Evolutionary conservation across 2,888 invertebrate species (phyloP).

Genomic region (Lingula anatina): DNA sequence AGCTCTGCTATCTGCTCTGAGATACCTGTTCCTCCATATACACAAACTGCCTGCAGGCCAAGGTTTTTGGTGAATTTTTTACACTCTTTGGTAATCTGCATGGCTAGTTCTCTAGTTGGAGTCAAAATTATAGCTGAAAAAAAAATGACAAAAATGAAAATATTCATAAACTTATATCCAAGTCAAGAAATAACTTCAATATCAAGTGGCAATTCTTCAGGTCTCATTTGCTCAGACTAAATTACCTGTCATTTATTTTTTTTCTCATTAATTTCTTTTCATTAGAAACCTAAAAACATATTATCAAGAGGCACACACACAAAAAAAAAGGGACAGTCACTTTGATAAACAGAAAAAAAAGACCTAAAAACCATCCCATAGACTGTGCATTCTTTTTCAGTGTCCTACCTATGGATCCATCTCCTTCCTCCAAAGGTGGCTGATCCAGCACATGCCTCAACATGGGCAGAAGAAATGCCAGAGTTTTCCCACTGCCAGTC

Average conservation of each 20-base stretch:
- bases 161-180: no score
- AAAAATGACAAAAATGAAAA: not conserved
- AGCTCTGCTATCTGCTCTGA: conserved; percentile 94
- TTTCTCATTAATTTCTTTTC: not conserved
- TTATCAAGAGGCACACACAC: no score
- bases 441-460: conserved; percentile 95
- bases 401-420: conserved; percentile 77
- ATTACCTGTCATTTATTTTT: not conserved
- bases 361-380: no score
- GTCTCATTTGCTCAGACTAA: no score
- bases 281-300: not conserved
- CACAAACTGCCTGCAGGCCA: conserved; percentile 84
- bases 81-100: conserved; percentile 97
- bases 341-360: no score
- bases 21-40: conserved; percentile 97
- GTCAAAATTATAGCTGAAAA: conserved; percentile 84
- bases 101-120: conserved; percentile 94
- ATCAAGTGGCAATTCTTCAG: no score
- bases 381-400: no score
- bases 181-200: no score
- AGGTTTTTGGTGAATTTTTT: conserved; percentile 85
- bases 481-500: conserved; percentile 97
- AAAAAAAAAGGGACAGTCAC: no score
- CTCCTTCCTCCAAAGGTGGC: conserved; percentile 85
- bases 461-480: conserved; percentile 97